A percentile compares a stretch with the other conserved stretches of the same genome.
Conservation (phyloP, 2,113 vertebrate genomes). For the Podarcis raffonei region DNA sequence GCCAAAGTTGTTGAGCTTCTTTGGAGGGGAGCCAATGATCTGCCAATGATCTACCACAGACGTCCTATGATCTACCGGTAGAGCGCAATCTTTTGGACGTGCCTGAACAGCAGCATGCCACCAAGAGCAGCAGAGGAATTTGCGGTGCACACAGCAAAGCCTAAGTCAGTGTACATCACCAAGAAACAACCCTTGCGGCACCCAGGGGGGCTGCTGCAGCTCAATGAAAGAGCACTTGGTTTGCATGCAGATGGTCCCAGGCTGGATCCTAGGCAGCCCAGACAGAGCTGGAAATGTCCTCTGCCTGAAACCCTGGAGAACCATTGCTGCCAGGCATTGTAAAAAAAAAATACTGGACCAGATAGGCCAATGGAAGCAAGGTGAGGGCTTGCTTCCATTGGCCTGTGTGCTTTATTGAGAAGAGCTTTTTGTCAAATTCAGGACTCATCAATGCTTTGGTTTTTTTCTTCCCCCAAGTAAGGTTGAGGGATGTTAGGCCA, state of each 20-base stretch:
- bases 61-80: too few relatives aligned
- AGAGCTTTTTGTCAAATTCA: too few relatives aligned
- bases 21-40: too few relatives aligned
- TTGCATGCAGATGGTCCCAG: background rate
- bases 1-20: too few relatives aligned
- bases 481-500: too few relatives aligned
- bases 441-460: background rate
- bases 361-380: background rate
- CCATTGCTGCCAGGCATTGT: too few relatives aligned
- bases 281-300: background rate
- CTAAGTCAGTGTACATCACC: background rate
- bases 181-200: background rate
- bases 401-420: background rate
- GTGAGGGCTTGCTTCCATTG: background rate
- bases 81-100: too few relatives aligned
- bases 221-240: background rate
- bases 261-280: background rate
- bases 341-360: too few relatives aligned
- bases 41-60: too few relatives aligned
- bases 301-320: too few relatives aligned
- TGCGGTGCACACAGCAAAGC: too few relatives aligned
- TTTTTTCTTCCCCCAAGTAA: background rate
- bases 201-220: background rate
- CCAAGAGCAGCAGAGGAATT: background rate
- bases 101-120: background rate